phyloP scores from a whole-genome alignment of 2,797 vertebrate genomes.

The Basileuterus tristriatus region DNA sequence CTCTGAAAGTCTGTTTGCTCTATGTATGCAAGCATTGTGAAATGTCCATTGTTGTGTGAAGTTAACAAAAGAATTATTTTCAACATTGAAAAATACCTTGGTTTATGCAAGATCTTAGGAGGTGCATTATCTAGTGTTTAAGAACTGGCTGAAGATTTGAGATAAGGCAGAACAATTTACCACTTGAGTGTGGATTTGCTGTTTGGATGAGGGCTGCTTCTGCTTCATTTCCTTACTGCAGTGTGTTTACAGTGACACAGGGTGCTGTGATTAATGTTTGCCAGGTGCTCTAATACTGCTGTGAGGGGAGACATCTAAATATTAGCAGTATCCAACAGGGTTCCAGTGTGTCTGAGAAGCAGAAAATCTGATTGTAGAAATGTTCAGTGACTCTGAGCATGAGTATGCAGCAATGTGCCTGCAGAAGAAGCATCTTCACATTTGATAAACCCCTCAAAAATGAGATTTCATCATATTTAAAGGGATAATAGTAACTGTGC shows the following conservation, averaged over 20 bases:
- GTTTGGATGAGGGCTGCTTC: background rate
- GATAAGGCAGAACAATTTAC: background rate
- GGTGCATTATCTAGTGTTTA: background rate
- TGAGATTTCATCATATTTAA: background rate
- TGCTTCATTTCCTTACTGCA: background rate
- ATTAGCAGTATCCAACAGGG: background rate
- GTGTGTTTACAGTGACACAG: background rate
- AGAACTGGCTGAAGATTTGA: background rate
- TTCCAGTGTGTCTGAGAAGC: background rate
- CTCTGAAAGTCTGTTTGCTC: background rate
- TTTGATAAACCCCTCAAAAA: background rate
- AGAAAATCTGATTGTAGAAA: background rate
- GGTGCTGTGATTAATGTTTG: constrained; percentile 10
- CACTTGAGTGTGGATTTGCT: background rate
- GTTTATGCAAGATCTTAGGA: background rate
- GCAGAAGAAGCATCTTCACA: background rate
- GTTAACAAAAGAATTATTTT: background rate
- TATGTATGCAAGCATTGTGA: background rate
- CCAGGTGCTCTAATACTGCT: background rate
- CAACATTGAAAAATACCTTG: background rate
- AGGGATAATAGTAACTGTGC: background rate
- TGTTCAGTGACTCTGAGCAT: background rate
- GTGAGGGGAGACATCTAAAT: background rate
- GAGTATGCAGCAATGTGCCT: background rate
- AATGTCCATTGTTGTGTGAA: background rate